Conservation (phyloP, 2,113 vertebrate genomes). For the Ceyx margarethae region DNA sequence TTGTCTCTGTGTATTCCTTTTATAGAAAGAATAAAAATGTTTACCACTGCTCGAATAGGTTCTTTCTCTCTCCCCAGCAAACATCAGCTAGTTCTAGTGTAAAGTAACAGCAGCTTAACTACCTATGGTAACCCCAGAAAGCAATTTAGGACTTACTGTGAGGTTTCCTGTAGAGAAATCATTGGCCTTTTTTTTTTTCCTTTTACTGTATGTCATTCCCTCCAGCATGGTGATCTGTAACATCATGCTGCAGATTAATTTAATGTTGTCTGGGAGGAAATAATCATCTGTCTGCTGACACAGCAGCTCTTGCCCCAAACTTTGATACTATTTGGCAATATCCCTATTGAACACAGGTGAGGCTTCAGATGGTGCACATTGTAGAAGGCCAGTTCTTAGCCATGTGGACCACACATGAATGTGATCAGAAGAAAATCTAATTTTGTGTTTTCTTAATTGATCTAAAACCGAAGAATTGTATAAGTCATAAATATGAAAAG, state of each 20-base stretch:
- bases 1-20: conserved; percentile 57
- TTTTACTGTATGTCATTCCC: neutral
- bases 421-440: neutral
- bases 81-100: neutral
- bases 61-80: neutral
- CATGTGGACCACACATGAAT: neutral
- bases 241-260: neutral
- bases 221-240: neutral
- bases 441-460: neutral
- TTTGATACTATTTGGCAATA: neutral
- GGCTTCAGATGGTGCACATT: neutral
- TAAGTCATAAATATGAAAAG: neutral
- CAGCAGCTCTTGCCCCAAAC: neutral
- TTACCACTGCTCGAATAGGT: conserved; percentile 10
- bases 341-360: neutral
- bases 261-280: neutral
- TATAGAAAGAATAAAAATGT: conserved; percentile 53
- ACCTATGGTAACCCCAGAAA: neutral
- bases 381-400: neutral
- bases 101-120: neutral
- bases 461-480: neutral
- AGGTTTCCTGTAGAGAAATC: neutral
- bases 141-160: neutral
- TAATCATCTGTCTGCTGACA: neutral
- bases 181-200: neutral